Percentiles rank a stretch among this genome's conserved stretches.
These are phyloP conservation scores for Talpa occidentalis DNA, from an alignment of 2,113 vertebrate genomes.

Conservation along the genomic window DNA sequence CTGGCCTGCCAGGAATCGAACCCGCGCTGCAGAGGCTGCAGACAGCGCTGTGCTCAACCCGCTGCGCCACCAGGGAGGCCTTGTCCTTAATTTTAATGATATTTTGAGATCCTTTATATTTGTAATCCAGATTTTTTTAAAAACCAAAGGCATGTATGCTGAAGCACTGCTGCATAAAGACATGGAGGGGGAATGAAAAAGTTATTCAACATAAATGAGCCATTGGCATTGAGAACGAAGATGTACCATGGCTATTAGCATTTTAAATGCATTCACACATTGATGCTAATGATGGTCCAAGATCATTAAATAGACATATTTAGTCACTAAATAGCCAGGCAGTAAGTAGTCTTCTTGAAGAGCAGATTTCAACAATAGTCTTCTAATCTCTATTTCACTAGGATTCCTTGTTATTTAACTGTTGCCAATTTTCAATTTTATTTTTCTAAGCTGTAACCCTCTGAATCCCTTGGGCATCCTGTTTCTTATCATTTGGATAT, in stretches of 20 bases:
- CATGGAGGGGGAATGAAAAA: background rate
- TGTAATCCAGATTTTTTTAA: background rate
- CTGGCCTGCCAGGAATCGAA: no score
- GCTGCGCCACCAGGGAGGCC: no score
- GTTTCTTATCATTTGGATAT: background rate
- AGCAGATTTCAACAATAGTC: background rate
- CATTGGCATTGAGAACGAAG: background rate
- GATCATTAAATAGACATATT: background rate
- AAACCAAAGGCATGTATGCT: background rate
- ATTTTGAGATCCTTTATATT: background rate
- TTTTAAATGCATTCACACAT: background rate
- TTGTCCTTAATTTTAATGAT: background rate
- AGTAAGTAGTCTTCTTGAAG: background rate
- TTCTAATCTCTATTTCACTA: background rate
- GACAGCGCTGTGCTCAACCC: no score
- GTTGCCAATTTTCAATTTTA: background rate
- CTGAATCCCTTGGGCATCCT: background rate
- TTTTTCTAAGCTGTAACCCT: background rate
- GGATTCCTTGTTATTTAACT: background rate
- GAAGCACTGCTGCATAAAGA: accelerated
- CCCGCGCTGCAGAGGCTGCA: no score
- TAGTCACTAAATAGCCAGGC: background rate
- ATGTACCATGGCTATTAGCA: background rate
- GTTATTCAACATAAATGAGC: background rate
- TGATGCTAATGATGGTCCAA: background rate